Evolutionary conservation across 1,140 invertebrate genomes (phyloP).

Genomic region (Chironomus tepperi): DNA sequence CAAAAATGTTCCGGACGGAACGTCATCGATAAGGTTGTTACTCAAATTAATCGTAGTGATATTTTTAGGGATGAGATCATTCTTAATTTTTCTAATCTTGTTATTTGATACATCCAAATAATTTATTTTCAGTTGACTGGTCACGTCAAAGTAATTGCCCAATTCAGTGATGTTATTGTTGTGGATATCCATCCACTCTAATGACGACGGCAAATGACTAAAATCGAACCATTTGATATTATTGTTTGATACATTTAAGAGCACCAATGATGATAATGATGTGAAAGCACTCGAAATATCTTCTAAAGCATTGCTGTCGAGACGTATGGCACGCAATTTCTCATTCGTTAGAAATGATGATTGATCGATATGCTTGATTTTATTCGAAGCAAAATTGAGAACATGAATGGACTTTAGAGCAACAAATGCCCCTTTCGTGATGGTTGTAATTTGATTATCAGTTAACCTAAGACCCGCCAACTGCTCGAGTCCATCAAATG

Average conservation of each 20-base stretch:
- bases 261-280: slow-evolving; percentile 53
- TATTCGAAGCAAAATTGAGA: slow-evolving; percentile 59
- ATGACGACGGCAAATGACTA: slow-evolving; percentile 51
- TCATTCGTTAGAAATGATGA: slow-evolving; percentile 55
- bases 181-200: slow-evolving; percentile 63
- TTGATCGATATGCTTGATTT: slow-evolving; percentile 53
- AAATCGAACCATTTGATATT: slow-evolving; percentile 58
- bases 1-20: slow-evolving; percentile 63
- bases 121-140: slow-evolving; percentile 55
- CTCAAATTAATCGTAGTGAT: slow-evolving; percentile 67
- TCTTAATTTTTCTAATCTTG: slow-evolving; percentile 54
- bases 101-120: slow-evolving; percentile 69
- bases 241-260: slow-evolving; percentile 64
- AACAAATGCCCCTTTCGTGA: slow-evolving; percentile 56
- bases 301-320: slow-evolving; percentile 57
- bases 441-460: slow-evolving; percentile 56
- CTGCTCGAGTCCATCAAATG: slow-evolving; percentile 53
- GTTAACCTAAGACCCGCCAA: slow-evolving; percentile 55
- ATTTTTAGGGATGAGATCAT: slow-evolving; percentile 58
- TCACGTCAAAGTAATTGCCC: slow-evolving; percentile 54
- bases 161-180: slow-evolving; percentile 56
- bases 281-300: slow-evolving; percentile 58
- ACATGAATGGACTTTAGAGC: slow-evolving; percentile 55
- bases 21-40: slow-evolving; percentile 60
- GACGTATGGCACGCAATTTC: slow-evolving; percentile 52